Base-by-base conservation (phyloP, 1,140 invertebrate genomes). In the Rhyacophila brunnea region DNA sequence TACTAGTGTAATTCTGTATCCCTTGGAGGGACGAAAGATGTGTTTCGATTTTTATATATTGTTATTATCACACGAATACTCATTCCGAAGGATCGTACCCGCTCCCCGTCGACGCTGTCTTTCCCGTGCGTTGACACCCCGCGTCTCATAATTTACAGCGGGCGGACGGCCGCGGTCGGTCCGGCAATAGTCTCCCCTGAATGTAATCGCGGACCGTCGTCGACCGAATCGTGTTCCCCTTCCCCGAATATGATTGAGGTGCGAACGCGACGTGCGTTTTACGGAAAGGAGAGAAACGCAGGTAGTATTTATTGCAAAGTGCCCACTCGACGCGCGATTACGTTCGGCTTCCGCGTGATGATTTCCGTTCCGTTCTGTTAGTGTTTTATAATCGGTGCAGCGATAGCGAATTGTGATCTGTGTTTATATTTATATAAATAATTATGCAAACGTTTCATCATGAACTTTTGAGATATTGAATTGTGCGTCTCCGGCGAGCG, bases 361-460 rank as follows among this genome's bases (percentile, higher is more conserved):
- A 28, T 5, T 17, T 45, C 14, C 11, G 13, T 46, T 46, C 19
- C 19, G 52, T 55, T 55, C 36, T 19, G 36, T 53, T 43, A 55
- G 44, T 55, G 35, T 49, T 9, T 47, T 49, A 60, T 55, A 46
- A 53, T 52, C 46, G 60, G 53, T 58, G 54, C 53, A 62, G 44
- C 53, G 46, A 57, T 60, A 60, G 54, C 43, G 46, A 62, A 62
- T 51, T 62, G 60, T 62, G 60, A 62, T 62, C 54, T 57, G 60
- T 62, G 60, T 62, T 62, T 50, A 53, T 47, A 44, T 42, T 40
- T 47, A 28, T 28, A 45, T 48, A 48, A 60, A 42, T 44, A 44
- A 56, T 32, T 35, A 45, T 40, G 19, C 52, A 55, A 46, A 46
- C 40, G 28, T 35, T 46, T 43, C 35, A 56, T 47, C 38, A 18